These are phyloP conservation scores for Dasysyrphus albostriatus DNA, from an alignment of 2,888 invertebrate genomes.

Conservation along the genomic window DNA sequence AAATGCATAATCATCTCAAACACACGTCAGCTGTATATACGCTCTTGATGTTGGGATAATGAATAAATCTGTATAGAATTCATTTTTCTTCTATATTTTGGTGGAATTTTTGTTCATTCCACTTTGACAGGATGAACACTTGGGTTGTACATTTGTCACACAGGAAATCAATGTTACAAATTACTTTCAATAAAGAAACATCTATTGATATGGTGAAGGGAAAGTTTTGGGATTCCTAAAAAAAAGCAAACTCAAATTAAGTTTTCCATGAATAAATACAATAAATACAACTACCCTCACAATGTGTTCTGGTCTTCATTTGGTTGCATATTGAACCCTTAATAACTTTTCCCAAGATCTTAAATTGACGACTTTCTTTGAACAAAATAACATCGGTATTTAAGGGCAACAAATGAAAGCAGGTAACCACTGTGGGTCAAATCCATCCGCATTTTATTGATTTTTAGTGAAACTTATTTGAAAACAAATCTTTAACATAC, in stretches of 20 bases:
- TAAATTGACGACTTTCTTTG: too few relatives aligned
- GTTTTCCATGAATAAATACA: too few relatives aligned
- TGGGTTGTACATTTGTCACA: not conserved
- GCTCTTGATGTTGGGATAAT: constrained; percentile 5
- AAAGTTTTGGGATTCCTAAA: not conserved
- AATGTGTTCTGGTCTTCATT: too few relatives aligned
- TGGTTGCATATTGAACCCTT: too few relatives aligned
- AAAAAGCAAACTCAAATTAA: not conserved
- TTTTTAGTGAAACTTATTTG: too few relatives aligned
- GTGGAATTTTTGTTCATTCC: not conserved
- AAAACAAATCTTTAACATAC: too few relatives aligned
- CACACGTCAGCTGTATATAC: not conserved
- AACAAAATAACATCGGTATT: too few relatives aligned
- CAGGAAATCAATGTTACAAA: constrained; percentile 7
- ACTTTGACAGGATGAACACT: not conserved
- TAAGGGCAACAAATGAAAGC: too few relatives aligned
- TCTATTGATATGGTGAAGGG: not conserved
- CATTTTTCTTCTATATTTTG: not conserved
- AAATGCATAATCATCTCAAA: not conserved
- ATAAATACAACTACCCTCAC: too few relatives aligned
- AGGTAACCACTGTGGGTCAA: too few relatives aligned
- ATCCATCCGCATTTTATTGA: too few relatives aligned
- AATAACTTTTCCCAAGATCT: too few relatives aligned
- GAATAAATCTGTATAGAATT: not conserved
- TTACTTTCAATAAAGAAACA: not conserved